Conservation (phyloP, 2,888 invertebrate species). For the Trimorus sp. region DNA sequence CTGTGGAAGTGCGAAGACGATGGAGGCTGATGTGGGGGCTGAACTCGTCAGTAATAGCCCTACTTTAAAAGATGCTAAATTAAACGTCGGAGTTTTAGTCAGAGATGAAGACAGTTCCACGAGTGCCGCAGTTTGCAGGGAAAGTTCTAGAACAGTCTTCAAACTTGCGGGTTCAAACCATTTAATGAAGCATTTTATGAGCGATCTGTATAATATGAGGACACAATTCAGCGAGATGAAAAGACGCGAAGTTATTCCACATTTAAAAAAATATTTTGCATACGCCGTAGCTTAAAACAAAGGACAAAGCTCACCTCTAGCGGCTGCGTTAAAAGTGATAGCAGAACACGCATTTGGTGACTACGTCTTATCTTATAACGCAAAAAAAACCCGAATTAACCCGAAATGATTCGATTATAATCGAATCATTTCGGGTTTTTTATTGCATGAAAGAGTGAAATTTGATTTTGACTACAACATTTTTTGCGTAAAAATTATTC, state of each 20-base stretch:
- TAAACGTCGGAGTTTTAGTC: constrained; percentile 64
- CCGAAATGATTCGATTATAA: too few species aligned
- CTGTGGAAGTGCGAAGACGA: constrained; percentile 69
- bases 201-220: neutral
- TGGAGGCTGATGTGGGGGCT: constrained; percentile 59
- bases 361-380: too few species aligned
- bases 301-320: too few species aligned
- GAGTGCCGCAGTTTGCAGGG: constrained; percentile 33
- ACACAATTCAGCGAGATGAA: neutral
- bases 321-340: too few species aligned
- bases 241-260: neutral
- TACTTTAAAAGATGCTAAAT: constrained; percentile 60
- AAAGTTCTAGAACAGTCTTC: neutral
- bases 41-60: constrained; percentile 63
- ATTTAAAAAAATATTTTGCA: too few species aligned
- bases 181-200: neutral
- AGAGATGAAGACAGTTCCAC: constrained; percentile 70
- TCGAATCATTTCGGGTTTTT: too few species aligned
- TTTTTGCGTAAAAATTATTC: too few species aligned
- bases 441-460: too few species aligned
- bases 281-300: too few species aligned
- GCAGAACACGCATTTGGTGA: too few species aligned
- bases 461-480: too few species aligned
- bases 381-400: too few species aligned
- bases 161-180: neutral